These are phyloP conservation scores for Crenichthys baileyi DNA, from an alignment of 2,797 vertebrate genomes.

Conservation along the genomic window DNA sequence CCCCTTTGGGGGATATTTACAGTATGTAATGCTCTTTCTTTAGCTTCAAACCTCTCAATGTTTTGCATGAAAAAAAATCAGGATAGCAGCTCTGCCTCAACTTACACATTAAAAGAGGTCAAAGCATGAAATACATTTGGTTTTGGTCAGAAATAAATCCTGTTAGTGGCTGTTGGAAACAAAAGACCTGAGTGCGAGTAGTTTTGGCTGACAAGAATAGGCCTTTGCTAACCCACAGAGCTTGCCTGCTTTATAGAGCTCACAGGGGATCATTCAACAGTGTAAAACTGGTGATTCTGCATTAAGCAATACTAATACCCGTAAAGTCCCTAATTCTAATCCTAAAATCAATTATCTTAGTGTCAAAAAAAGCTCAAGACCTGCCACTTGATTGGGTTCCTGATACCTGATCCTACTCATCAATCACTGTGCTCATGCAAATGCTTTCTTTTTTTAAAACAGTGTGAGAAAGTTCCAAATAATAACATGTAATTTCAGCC, in stretches of 20 bases:
- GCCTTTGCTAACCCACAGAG: constrained; percentile 40
- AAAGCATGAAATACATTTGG: constrained; percentile 1
- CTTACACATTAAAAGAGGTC: background rate
- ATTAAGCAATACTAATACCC: constrained; percentile 23
- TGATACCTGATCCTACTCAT: constrained; percentile 44
- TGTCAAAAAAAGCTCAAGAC: constrained; percentile 39
- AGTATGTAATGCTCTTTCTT: background rate
- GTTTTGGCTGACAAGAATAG: constrained; percentile 36
- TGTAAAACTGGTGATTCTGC: constrained; percentile 30
- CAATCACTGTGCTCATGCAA: constrained; percentile 28
- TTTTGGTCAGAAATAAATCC: background rate
- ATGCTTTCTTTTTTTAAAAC: background rate
- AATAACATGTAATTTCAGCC: constrained; percentile 1
- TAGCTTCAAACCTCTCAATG: background rate
- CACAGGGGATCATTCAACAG: constrained; percentile 36
- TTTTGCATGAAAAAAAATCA: background rate
- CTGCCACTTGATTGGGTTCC: constrained; percentile 49
- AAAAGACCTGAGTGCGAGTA: constrained; percentile 19
- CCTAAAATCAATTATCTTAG: constrained; percentile 57
- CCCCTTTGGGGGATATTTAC: constrained; percentile 6
- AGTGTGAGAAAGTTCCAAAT: background rate
- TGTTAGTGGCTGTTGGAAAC: constrained; percentile 4
- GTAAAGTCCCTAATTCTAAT: constrained; percentile 40
- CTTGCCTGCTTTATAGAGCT: constrained; percentile 43
- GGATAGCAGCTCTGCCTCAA: background rate